These are phyloP conservation scores for Serrognathus titanus DNA, from an alignment of 2,888 invertebrate species.

Conservation along the genomic window DNA sequence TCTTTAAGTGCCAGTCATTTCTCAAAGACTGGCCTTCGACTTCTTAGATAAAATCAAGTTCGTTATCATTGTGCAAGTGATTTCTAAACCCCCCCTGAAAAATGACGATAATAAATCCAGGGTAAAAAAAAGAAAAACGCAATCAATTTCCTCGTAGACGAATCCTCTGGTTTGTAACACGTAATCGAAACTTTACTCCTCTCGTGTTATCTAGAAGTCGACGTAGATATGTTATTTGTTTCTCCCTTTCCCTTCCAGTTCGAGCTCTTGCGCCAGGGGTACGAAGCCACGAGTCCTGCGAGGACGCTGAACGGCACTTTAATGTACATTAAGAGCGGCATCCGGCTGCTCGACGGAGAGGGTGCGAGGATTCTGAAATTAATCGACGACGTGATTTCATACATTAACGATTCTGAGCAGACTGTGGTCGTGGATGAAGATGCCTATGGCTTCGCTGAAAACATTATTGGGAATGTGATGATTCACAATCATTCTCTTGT, in stretches of 20 bases:
- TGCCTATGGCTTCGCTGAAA: constrained; percentile 23
- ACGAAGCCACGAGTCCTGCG: constrained; percentile 58
- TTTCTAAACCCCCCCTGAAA: too few relatives aligned
- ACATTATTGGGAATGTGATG: constrained; percentile 62
- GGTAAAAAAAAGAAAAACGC: too few relatives aligned
- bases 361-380: constrained; percentile 60
- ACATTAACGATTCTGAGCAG: constrained; percentile 49
- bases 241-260: constrained; percentile 45
- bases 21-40: too few relatives aligned
- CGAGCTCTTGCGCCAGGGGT: constrained; percentile 57
- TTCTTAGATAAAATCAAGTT: too few relatives aligned
- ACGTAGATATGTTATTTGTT: not conserved
- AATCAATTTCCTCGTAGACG: too few relatives aligned
- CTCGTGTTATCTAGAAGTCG: too few relatives aligned
- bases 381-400: constrained; percentile 56
- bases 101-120: too few relatives aligned
- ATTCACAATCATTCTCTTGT: constrained; percentile 65
- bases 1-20: too few relatives aligned
- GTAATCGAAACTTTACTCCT: too few relatives aligned
- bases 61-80: too few relatives aligned
- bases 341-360: constrained; percentile 59
- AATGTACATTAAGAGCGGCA: constrained; percentile 51
- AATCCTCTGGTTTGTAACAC: too few relatives aligned
- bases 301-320: constrained; percentile 56
- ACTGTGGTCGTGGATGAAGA: constrained; percentile 36